Conservation (phyloP, 2,797 vertebrate genomes). For the Lepilemur septentrionalis region DNA sequence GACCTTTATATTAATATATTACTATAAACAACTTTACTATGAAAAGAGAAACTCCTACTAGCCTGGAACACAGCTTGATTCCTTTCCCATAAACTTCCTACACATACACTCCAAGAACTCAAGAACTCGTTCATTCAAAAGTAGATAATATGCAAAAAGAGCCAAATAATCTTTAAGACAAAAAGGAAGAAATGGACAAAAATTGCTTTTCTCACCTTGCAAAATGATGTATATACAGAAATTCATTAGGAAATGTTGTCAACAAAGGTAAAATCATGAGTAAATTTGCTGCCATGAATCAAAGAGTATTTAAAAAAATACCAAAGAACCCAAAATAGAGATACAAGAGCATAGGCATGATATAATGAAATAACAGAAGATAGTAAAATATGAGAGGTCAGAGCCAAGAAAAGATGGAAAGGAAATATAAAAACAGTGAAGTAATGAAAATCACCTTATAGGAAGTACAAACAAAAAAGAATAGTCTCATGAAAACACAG, state of each 20-base stretch:
- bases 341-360: neutral
- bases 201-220: neutral
- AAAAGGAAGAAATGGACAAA: neutral
- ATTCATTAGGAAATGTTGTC: neutral
- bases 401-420: neutral
- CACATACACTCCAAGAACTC: neutral
- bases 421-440: neutral
- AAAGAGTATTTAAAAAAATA: neutral
- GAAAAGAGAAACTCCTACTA: neutral
- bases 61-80: neutral
- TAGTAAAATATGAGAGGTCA: neutral
- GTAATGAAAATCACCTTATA: neutral
- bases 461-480: neutral
- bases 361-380: neutral
- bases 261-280: neutral
- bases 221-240: neutral
- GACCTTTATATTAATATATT: neutral
- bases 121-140: conserved; percentile 18
- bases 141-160: neutral
- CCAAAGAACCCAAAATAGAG: neutral
- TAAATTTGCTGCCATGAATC: neutral
- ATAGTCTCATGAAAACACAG: neutral
- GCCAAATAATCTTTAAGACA: neutral
- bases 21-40: neutral
- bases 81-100: neutral